These are phyloP conservation scores for Eolophus roseicapilla DNA, from an alignment of 2,113 vertebrate genomes.

Conservation along the genomic window DNA sequence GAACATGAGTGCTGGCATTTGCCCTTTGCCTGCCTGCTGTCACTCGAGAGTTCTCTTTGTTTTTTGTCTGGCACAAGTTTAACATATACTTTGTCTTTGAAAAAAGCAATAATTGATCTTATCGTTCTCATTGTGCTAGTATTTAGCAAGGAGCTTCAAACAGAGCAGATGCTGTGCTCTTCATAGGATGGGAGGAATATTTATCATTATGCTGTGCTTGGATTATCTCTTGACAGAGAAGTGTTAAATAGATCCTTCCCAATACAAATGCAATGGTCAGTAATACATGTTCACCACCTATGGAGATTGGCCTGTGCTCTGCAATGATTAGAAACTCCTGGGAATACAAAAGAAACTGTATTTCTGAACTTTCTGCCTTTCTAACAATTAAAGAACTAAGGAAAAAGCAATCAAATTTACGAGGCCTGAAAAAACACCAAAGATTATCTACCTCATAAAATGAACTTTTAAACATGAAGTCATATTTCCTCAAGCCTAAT, in stretches of 20 bases:
- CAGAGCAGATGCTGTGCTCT: background rate
- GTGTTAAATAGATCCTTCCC: background rate
- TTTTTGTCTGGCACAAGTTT: background rate
- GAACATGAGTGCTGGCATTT: background rate
- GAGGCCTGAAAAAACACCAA: conserved; percentile 47
- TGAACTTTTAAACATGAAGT: conserved; percentile 62
- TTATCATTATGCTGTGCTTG: background rate
- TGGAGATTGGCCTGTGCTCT: background rate
- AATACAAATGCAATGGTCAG: background rate
- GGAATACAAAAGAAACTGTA: background rate
- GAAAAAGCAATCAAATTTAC: conserved; percentile 66
- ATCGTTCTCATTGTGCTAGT: background rate
- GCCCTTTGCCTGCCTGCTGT: background rate
- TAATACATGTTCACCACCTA: background rate
- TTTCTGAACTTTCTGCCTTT: conserved; percentile 11
- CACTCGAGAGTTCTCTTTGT: background rate
- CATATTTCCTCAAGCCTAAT: conserved; percentile 63
- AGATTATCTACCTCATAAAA: conserved; percentile 71
- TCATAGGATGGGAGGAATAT: background rate
- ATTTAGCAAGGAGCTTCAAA: background rate
- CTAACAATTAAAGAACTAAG: conserved; percentile 28
- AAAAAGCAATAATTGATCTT: background rate
- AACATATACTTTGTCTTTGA: background rate
- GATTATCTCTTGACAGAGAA: background rate
- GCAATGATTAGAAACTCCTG: background rate